phyloP scores from a whole-genome alignment of 64 coral and sea anemone species.

The Actinia tenebrosa region DNA sequence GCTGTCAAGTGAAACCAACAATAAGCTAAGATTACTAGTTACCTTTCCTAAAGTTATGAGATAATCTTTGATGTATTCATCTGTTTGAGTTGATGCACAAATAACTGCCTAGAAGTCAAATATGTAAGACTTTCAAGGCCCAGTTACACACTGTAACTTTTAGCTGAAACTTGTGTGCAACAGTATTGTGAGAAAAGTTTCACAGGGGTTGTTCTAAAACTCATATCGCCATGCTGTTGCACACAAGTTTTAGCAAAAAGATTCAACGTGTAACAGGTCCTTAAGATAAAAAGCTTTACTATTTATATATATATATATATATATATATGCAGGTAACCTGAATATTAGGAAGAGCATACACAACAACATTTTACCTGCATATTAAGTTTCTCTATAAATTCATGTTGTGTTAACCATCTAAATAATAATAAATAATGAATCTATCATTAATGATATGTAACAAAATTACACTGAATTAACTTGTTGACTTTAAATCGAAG shows the following conservation, averaged over 20 bases:
- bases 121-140: neutral
- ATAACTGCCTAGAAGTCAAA: conserved; percentile 67
- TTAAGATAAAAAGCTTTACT: neutral
- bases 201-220: too few relatives aligned
- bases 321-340: too few relatives aligned
- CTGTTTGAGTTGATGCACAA: conserved; percentile 86
- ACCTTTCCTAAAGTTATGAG: conserved; percentile 91
- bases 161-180: too few relatives aligned
- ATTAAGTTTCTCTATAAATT: conserved; percentile 91
- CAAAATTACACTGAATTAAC: too few relatives aligned
- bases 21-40: neutral
- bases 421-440: neutral
- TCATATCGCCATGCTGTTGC: too few relatives aligned
- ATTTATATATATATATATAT: neutral
- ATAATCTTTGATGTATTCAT: conserved; percentile 96
- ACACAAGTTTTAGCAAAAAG: too few relatives aligned
- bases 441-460: too few relatives aligned
- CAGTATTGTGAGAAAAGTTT: too few relatives aligned
- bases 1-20: too few relatives aligned
- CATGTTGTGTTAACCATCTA: conserved; percentile 90
- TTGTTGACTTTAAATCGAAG: too few relatives aligned
- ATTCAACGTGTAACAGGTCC: too few relatives aligned
- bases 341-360: neutral
- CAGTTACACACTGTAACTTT: too few relatives aligned
- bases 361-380: conserved; percentile 65